Conservation (phyloP, 30 jellyfish, hydroid and myxozoan species). For the Cassiopea xamachana region DNA sequence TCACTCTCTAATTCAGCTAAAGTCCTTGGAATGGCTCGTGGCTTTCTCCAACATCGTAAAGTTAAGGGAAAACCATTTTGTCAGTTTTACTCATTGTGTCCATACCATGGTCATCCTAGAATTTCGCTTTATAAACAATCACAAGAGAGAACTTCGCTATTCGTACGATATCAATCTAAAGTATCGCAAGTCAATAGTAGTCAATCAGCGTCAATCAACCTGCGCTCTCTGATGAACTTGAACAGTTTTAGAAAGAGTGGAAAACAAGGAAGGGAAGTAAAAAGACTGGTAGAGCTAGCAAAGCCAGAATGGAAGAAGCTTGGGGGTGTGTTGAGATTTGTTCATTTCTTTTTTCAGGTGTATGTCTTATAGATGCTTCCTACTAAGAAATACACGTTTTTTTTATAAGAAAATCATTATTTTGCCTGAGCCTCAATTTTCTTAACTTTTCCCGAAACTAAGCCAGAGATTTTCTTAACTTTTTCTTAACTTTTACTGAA, state of each 20-base stretch:
- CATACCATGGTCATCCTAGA: background rate
- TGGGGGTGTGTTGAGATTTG: conserved; percentile 30
- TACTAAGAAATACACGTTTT: too few relatives aligned
- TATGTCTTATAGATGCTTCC: background rate
- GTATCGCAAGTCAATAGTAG: background rate
- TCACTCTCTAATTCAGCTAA: background rate
- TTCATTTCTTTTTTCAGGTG: background rate
- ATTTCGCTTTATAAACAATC: background rate
- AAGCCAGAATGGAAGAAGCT: conserved; percentile 70
- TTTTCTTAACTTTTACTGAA: too few relatives aligned
- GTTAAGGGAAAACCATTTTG: background rate
- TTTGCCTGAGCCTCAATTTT: too few relatives aligned
- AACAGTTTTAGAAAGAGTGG: background rate
- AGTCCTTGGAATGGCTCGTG: background rate
- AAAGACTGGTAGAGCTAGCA: conserved; percentile 43
- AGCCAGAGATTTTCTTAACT: too few relatives aligned
- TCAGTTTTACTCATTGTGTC: background rate
- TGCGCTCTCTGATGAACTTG: background rate
- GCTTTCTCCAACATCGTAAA: background rate
- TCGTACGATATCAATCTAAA: background rate
- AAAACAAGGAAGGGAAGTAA: conserved; percentile 15
- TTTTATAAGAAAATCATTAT: too few relatives aligned
- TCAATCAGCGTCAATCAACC: background rate
- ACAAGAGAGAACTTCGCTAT: background rate
- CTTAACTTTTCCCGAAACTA: too few relatives aligned